A percentile compares a stretch with the other conserved stretches of the same genome.
These are phyloP conservation scores for Alosa alosa DNA, from an alignment of 2,113 vertebrate species.

Conservation along the genomic window DNA sequence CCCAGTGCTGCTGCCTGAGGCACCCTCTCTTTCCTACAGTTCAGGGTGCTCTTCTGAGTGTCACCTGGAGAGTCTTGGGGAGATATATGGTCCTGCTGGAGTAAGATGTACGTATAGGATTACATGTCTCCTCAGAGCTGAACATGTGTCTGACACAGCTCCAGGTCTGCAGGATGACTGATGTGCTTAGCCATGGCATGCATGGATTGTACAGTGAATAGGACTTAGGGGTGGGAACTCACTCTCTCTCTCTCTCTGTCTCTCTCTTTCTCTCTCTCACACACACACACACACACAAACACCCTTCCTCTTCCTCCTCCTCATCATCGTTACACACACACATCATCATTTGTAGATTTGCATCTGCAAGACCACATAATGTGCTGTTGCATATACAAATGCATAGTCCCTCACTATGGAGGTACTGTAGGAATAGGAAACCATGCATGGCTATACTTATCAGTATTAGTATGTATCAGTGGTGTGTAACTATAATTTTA, in stretches of 20 bases:
- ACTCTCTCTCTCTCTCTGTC: neutral
- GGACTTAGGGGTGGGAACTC: neutral
- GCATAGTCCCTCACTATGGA: neutral
- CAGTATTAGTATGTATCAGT: neutral
- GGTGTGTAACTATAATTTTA: neutral
- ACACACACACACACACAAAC: neutral
- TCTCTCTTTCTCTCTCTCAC: no score
- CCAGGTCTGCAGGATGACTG: conserved; percentile 48
- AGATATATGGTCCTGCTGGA: conserved; percentile 50
- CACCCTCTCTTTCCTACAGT: conserved; percentile 19
- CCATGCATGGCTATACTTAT: neutral
- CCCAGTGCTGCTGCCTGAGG: neutral
- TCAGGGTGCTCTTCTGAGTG: conserved; percentile 28
- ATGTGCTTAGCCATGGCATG: conserved; percentile 35
- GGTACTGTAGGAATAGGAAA: neutral
- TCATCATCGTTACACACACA: neutral
- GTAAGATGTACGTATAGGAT: conserved; percentile 56
- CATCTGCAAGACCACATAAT: neutral
- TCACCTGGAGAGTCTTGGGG: conserved; percentile 45
- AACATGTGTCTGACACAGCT: conserved; percentile 57
- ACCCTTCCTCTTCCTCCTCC: neutral
- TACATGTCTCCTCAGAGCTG: conserved; percentile 51
- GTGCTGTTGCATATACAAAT: neutral
- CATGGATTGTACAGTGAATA: neutral
- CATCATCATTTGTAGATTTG: neutral